A percentile compares a stretch with the other conserved stretches of the same genome.
Conservation (phyloP, 2,888 invertebrate genomes). For the Leptopterna dolabrata region DNA sequence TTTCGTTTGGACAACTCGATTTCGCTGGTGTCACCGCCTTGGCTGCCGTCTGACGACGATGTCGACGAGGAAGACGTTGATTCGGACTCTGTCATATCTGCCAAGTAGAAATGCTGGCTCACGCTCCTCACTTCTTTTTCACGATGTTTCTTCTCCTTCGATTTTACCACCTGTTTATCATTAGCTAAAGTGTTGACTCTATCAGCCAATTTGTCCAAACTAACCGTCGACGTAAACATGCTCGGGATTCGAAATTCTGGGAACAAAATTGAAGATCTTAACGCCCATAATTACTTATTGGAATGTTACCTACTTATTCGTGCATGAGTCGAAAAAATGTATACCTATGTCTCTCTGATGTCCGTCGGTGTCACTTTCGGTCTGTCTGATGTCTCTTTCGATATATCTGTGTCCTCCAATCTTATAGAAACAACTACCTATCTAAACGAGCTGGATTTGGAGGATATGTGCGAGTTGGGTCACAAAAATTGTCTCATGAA, state of each 20-base stretch:
- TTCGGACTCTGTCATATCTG: conserved; percentile 27
- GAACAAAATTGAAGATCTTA: not conserved
- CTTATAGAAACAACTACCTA: no score
- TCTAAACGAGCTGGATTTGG: no score
- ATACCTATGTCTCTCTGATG: no score
- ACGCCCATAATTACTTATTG: no score
- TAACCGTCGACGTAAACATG: not conserved
- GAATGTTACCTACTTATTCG: no score
- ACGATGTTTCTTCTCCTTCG: not conserved
- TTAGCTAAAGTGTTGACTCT: not conserved
- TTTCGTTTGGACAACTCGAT: not conserved
- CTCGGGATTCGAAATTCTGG: conserved; percentile 9
- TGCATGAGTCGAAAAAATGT: no score
- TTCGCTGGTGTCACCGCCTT: not conserved
- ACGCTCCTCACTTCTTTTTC: conserved; percentile 4
- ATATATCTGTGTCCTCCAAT: no score
- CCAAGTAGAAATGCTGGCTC: conserved; percentile 35
- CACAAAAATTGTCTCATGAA: no score
- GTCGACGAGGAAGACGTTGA: not conserved
- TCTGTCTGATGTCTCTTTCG: no score
- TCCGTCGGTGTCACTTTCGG: no score
- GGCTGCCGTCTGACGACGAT: not conserved
- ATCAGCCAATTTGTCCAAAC: not conserved
- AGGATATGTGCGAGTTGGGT: no score
- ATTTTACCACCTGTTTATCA: not conserved